Percentiles rank a stretch among this genome's conserved stretches.
Evolutionary conservation across 92 coral and sea anemone species (phyloP).

Genomic region (Galaxea fascicularis): DNA sequence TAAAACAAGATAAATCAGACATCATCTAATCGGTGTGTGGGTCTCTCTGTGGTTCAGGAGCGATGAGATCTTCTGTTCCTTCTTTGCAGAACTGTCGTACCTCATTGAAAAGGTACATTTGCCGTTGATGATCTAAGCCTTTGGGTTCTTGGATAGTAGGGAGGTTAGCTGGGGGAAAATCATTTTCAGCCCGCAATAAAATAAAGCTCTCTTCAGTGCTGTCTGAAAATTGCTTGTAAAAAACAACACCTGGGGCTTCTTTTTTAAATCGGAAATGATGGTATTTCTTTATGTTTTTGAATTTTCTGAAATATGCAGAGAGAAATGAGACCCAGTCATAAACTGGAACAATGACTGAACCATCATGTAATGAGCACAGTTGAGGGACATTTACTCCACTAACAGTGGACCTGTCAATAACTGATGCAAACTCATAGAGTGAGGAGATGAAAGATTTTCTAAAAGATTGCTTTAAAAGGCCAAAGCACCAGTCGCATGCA

Average conservation of each 20-base stretch:
- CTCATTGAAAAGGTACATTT: constrained; percentile 35
- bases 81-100: constrained; percentile 40
- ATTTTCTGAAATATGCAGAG: constrained; percentile 16
- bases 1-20: no score
- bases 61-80: constrained; percentile 47
- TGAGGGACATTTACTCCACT: constrained; percentile 36
- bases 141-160: constrained; percentile 18
- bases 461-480: constrained; percentile 34
- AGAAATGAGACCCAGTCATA: constrained; percentile 57
- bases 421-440: constrained; percentile 21
- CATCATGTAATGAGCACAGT: constrained; percentile 35
- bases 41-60: constrained; percentile 36
- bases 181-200: not conserved
- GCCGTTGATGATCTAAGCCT: constrained; percentile 25
- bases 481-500: constrained; percentile 39
- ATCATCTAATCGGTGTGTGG: no score
- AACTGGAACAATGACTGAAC: constrained; percentile 20
- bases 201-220: constrained; percentile 6
- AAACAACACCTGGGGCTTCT: constrained; percentile 20
- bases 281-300: constrained; percentile 30
- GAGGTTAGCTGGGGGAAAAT: not conserved
- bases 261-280: constrained; percentile 41
- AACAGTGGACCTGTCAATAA: constrained; percentile 28
- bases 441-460: constrained; percentile 30
- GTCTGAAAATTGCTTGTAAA: constrained; percentile 28